These are phyloP conservation scores for Pseudomyrmex cubaensis DNA, from an alignment of 1,140 invertebrate species.

Conservation along the genomic window DNA sequence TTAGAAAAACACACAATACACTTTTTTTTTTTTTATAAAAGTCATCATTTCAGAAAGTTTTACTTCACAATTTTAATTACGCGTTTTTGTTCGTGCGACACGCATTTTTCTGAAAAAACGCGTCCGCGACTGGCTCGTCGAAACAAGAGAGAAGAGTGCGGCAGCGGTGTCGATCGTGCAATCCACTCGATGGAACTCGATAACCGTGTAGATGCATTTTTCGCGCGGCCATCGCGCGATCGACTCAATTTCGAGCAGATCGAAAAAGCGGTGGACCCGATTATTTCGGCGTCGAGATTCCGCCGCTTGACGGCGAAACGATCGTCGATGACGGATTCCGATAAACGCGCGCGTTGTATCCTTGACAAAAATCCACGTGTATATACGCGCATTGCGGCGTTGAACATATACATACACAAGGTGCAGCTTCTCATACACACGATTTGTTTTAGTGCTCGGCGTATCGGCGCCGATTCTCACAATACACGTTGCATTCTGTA, in stretches of 20 bases:
- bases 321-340: conserved; percentile 55
- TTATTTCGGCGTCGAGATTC: conserved; percentile 56
- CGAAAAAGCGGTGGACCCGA: conserved; percentile 49
- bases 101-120: conserved; percentile 43
- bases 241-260: conserved; percentile 55
- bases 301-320: conserved; percentile 64
- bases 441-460: conserved; percentile 63
- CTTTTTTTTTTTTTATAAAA: too few species aligned
- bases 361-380: conserved; percentile 29
- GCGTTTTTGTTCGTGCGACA: not conserved
- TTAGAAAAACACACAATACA: too few species aligned
- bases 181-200: conserved; percentile 71
- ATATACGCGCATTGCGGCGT: not conserved
- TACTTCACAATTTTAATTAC: conserved; percentile 31
- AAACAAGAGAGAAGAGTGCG: conserved; percentile 21
- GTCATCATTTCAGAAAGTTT: too few species aligned
- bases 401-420: not conserved
- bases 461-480: conserved; percentile 54
- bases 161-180: conserved; percentile 61
- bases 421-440: conserved; percentile 24
- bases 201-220: conserved; percentile 66
- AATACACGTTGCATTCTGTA: conserved; percentile 37
- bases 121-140: conserved; percentile 8
- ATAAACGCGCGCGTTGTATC: conserved; percentile 35
- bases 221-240: conserved; percentile 49